phyloP scores from a whole-genome alignment of 2,888 invertebrate species.

The Dastarcus helophoroides region DNA sequence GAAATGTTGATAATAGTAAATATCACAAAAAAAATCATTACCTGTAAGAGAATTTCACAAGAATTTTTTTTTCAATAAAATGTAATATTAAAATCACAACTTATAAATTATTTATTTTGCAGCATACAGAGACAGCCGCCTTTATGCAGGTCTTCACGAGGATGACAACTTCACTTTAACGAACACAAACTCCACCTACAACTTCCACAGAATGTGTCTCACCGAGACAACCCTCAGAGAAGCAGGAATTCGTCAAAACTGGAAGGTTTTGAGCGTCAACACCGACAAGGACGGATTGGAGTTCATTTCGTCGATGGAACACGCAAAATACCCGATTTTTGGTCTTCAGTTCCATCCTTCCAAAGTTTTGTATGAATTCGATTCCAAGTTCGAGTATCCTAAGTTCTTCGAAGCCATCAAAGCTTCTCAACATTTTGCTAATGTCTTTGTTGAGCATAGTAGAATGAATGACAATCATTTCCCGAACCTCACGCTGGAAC shows the following conservation, averaged over 20 bases:
- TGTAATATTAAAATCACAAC: too few species aligned
- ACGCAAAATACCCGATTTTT: slow-evolving; percentile 64
- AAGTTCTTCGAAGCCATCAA: slow-evolving; percentile 53
- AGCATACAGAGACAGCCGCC: slow-evolving; percentile 40
- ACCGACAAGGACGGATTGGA: slow-evolving; percentile 49
- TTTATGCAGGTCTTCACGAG: slow-evolving; percentile 51
- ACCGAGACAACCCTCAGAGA: slow-evolving; percentile 37
- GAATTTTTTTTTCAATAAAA: too few species aligned
- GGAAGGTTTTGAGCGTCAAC: slow-evolving; percentile 60
- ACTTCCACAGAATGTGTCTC: slow-evolving; percentile 51
- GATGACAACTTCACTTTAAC: slow-evolving; percentile 47
- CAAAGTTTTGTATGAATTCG: slow-evolving; percentile 72
- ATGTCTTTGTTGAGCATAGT: slow-evolving; percentile 71
- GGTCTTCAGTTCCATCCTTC: slow-evolving; percentile 89
- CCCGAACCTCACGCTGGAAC: slow-evolving; percentile 35
- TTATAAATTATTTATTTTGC: too few species aligned
- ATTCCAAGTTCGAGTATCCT: slow-evolving; percentile 44
- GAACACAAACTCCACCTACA: slow-evolving; percentile 55
- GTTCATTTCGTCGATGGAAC: slow-evolving; percentile 72
- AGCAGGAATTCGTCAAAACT: slow-evolving; percentile 47
- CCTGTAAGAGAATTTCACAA: too few species aligned
- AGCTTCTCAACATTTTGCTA: slow-evolving; percentile 63
- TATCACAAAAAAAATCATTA: too few species aligned
- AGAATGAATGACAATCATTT: slow-evolving; percentile 54
- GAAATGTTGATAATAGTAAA: too few species aligned